Evolutionary conservation across 2,113 vertebrate species (phyloP).

Genomic region (Callionymus lyra): DNA sequence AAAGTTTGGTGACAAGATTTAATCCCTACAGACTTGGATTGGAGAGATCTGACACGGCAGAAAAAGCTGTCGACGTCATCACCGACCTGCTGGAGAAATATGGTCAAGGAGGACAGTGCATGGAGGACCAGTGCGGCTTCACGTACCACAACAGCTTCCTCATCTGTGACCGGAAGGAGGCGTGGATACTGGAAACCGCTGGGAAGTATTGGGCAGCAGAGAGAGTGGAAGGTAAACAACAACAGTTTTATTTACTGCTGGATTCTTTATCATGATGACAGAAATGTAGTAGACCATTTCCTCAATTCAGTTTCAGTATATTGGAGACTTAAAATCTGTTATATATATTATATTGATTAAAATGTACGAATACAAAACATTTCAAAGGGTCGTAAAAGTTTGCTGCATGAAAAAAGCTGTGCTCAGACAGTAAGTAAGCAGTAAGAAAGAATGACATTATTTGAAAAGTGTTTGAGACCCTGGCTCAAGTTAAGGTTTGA

Average conservation of each 20-base stretch:
- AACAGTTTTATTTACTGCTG: background rate
- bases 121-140: constrained; percentile 76
- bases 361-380: too few species aligned
- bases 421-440: too few species aligned
- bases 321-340: too few species aligned
- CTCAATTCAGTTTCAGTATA: too few species aligned
- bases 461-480: too few species aligned
- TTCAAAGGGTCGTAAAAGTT: too few species aligned
- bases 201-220: constrained; percentile 91
- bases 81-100: constrained; percentile 81
- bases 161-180: constrained; percentile 84
- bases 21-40: constrained; percentile 81
- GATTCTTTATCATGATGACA: background rate
- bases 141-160: constrained; percentile 96
- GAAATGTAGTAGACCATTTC: too few species aligned
- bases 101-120: constrained; percentile 87
- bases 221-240: constrained; percentile 65
- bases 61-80: constrained; percentile 80
- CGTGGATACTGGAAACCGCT: constrained; percentile 91
- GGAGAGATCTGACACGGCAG: constrained; percentile 85
- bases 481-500: too few species aligned
- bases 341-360: too few species aligned
- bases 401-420: too few species aligned
- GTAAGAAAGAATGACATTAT: too few species aligned
- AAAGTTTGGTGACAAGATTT: too few species aligned